Evolutionary conservation across 2,888 invertebrate genomes (phyloP).

Genomic region (Drosophila seclusa): DNA sequence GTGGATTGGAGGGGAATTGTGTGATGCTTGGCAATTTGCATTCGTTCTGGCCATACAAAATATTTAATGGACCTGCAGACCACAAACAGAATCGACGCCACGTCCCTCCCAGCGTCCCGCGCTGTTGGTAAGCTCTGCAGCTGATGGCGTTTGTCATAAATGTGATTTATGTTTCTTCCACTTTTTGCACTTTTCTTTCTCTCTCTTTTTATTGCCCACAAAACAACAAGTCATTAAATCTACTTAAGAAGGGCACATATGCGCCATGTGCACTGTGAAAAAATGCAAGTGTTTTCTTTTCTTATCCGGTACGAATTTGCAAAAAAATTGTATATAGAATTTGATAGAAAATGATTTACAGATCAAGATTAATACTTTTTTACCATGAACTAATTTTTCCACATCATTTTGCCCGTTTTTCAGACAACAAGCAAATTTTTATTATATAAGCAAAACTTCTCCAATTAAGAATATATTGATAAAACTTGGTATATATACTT

Average conservation of each 20-base stretch:
- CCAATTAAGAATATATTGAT: not conserved
- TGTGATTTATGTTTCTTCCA: slow-evolving; percentile 64
- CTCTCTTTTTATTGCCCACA: slow-evolving; percentile 20
- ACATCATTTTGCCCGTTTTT: too few relatives aligned
- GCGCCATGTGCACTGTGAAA: slow-evolving; percentile 28
- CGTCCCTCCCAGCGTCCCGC: slow-evolving; percentile 2
- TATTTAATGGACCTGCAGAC: slow-evolving; percentile 11
- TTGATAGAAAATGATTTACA: not conserved
- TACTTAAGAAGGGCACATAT: slow-evolving; percentile 69
- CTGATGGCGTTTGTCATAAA: slow-evolving; percentile 69
- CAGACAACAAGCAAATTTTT: too few relatives aligned
- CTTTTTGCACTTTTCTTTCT: not conserved
- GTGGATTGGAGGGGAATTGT: not conserved
- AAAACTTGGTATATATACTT: not conserved
- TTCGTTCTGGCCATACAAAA: slow-evolving; percentile 40
- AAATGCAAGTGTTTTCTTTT: not conserved
- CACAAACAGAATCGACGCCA: slow-evolving; percentile 1
- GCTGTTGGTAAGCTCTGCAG: slow-evolving; percentile 25
- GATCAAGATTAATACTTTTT: not conserved
- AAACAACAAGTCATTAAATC: slow-evolving; percentile 76
- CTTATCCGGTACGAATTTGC: not conserved
- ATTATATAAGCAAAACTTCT: not conserved
- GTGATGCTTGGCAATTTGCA: slow-evolving; percentile 26
- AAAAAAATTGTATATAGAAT: too few relatives aligned
- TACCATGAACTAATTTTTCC: too few relatives aligned